Evolutionary conservation across 2,797 vertebrate species (phyloP).

Genomic region (Myotis daubentonii): DNA sequence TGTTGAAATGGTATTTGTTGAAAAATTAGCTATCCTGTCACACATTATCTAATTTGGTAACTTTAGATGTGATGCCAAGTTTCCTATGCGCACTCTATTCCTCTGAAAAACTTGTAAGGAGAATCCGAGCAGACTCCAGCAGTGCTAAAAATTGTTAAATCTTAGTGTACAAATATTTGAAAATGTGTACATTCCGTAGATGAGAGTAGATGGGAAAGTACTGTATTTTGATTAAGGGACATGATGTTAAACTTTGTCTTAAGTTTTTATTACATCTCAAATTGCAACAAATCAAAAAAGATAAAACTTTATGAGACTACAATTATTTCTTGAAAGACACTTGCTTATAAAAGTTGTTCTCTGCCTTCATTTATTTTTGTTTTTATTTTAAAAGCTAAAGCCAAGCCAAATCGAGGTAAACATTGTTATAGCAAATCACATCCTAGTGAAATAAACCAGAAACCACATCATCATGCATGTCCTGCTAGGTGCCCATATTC

Average conservation of each 20-base stretch:
- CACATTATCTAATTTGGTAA: constrained; percentile 39
- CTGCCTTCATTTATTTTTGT: constrained; percentile 72
- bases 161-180: constrained; percentile 49
- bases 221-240: constrained; percentile 63
- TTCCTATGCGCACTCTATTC: background rate
- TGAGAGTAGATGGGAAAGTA: constrained; percentile 15
- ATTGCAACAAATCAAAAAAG: constrained; percentile 78
- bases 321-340: constrained; percentile 69
- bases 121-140: background rate
- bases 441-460: constrained; percentile 68
- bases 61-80: constrained; percentile 53
- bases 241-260: constrained; percentile 57
- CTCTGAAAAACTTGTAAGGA: background rate
- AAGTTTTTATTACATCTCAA: constrained; percentile 65
- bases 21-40: constrained; percentile 49
- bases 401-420: constrained; percentile 66
- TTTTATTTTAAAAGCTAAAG: constrained; percentile 76
- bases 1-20: constrained; percentile 61
- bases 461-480: constrained; percentile 24
- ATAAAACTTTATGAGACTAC: constrained; percentile 75
- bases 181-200: constrained; percentile 64
- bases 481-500: background rate
- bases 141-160: constrained; percentile 3
- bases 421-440: constrained; percentile 28
- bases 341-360: constrained; percentile 76